Evolutionary conservation across 2,113 vertebrate genomes (phyloP).

Genomic region (Brachirus orientalis): DNA sequence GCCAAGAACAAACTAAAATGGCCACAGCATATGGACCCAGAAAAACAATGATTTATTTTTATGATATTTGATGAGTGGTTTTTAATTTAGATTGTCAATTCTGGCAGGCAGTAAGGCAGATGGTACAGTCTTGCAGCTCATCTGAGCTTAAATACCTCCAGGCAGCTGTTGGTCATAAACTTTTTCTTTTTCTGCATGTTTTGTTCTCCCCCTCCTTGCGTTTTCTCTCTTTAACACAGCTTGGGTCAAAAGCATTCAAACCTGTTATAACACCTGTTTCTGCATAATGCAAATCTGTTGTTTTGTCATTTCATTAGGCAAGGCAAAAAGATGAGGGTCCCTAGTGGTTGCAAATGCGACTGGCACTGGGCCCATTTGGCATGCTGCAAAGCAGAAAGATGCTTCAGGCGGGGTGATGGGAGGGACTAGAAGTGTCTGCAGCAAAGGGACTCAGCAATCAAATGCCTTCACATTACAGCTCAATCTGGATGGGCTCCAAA

Average conservation of each 20-base stretch:
- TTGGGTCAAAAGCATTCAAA: slow-evolving; percentile 92
- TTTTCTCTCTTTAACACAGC: slow-evolving; percentile 69
- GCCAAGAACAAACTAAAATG: slow-evolving; percentile 50
- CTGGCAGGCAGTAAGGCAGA: slow-evolving; percentile 87
- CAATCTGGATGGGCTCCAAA: slow-evolving; percentile 73
- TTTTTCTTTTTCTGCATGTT: slow-evolving; percentile 71
- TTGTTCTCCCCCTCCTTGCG: slow-evolving; percentile 9
- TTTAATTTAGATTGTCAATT: slow-evolving; percentile 93
- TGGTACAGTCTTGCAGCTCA: slow-evolving; percentile 87
- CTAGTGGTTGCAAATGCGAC: slow-evolving; percentile 85
- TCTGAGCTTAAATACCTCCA: slow-evolving; percentile 87
- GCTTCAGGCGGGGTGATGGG: slow-evolving; percentile 50
- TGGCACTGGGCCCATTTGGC: slow-evolving; percentile 84
- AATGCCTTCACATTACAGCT: slow-evolving; percentile 78
- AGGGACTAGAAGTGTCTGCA: slow-evolving; percentile 74
- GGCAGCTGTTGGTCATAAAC: slow-evolving; percentile 91
- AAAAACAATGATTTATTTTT: slow-evolving; percentile 86
- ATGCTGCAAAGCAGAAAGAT: slow-evolving; percentile 66
- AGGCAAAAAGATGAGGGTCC: slow-evolving; percentile 80
- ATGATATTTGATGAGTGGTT: slow-evolving; percentile 84
- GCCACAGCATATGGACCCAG: slow-evolving; percentile 82
- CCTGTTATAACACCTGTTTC: slow-evolving; percentile 96
- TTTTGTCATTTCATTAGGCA: slow-evolving; percentile 95
- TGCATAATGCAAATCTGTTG: slow-evolving; percentile 93
- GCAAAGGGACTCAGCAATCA: slow-evolving; percentile 69